Percentiles rank a stretch among this genome's conserved stretches.
Conservation (phyloP, 2,113 vertebrate genomes). For the Syngnathus typhle region DNA sequence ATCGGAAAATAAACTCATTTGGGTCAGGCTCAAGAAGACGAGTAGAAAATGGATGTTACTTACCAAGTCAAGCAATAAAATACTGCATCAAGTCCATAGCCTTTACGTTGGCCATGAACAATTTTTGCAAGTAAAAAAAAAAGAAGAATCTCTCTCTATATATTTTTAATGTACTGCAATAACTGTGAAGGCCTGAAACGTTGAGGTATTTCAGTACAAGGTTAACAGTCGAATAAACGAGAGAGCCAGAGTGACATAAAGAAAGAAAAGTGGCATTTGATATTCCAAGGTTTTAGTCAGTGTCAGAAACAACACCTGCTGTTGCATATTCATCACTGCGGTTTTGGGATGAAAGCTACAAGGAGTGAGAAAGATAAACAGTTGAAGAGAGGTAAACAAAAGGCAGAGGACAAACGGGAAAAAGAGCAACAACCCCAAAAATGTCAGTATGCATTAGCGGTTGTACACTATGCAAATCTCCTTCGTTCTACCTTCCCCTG, state of each 20-base stretch:
- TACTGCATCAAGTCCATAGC: not conserved
- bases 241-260: slow-evolving; percentile 8
- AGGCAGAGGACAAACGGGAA: not conserved
- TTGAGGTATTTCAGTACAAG: not conserved
- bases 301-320: slow-evolving; percentile 63
- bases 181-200: not conserved
- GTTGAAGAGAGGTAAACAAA: slow-evolving; percentile 4
- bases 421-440: slow-evolving; percentile 1
- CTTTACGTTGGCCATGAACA: not conserved
- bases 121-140: not conserved
- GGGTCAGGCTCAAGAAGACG: too few relatives aligned
- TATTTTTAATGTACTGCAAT: not conserved
- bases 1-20: not conserved
- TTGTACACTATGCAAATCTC: slow-evolving; percentile 10
- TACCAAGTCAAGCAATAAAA: not conserved
- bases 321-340: slow-evolving; percentile 63
- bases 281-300: slow-evolving; percentile 37
- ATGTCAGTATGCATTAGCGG: not conserved
- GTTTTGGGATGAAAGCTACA: slow-evolving; percentile 34
- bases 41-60: not conserved
- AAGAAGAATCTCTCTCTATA: not conserved
- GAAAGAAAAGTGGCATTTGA: slow-evolving; percentile 5
- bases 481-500: slow-evolving; percentile 5
- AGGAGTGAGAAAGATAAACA: slow-evolving; percentile 11
- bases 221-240: slow-evolving; percentile 14